Evolutionary conservation across 37 sponge, comb jelly and placozoan species (phyloP).

Genomic region (Hormiphora californensis): DNA sequence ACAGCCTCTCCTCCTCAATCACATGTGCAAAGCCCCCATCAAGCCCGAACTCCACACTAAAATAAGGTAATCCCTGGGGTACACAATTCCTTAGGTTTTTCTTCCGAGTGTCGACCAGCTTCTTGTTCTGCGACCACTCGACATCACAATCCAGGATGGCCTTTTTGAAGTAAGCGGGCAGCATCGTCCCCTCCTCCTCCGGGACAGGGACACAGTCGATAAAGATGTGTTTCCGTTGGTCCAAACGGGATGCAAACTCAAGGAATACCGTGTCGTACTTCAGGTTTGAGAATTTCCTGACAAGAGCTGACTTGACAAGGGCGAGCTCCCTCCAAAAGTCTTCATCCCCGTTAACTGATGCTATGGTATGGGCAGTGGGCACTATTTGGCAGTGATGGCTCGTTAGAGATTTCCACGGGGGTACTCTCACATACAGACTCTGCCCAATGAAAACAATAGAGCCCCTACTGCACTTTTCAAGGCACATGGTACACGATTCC

Average conservation of each 20-base stretch:
- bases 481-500: slow-evolving; percentile 59
- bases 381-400: slow-evolving; percentile 74
- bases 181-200: slow-evolving; percentile 64
- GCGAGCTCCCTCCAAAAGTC: slow-evolving; percentile 78
- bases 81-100: slow-evolving; percentile 68
- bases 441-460: slow-evolving; percentile 74
- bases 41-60: slow-evolving; percentile 80
- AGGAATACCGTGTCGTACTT: slow-evolving; percentile 72
- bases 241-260: slow-evolving; percentile 59
- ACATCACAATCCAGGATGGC: slow-evolving; percentile 85
- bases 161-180: slow-evolving; percentile 93
- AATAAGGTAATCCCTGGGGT: slow-evolving; percentile 80
- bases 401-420: slow-evolving; percentile 66
- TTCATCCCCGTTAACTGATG: slow-evolving; percentile 70
- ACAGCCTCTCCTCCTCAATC: slow-evolving; percentile 73
- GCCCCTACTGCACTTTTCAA: slow-evolving; percentile 66
- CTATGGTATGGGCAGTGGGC: slow-evolving; percentile 65
- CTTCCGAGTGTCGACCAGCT: slow-evolving; percentile 74
- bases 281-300: slow-evolving; percentile 67
- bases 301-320: slow-evolving; percentile 67
- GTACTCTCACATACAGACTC: slow-evolving; percentile 67
- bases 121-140: slow-evolving; percentile 91
- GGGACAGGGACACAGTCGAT: slow-evolving; percentile 89
- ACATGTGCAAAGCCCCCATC: slow-evolving; percentile 88
- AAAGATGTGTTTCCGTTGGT: slow-evolving; percentile 66